A percentile compares a stretch with the other conserved stretches of the same genome.
These are phyloP conservation scores for Ciconia maguari DNA, from an alignment of 2,113 vertebrate genomes.

Conservation along the genomic window DNA sequence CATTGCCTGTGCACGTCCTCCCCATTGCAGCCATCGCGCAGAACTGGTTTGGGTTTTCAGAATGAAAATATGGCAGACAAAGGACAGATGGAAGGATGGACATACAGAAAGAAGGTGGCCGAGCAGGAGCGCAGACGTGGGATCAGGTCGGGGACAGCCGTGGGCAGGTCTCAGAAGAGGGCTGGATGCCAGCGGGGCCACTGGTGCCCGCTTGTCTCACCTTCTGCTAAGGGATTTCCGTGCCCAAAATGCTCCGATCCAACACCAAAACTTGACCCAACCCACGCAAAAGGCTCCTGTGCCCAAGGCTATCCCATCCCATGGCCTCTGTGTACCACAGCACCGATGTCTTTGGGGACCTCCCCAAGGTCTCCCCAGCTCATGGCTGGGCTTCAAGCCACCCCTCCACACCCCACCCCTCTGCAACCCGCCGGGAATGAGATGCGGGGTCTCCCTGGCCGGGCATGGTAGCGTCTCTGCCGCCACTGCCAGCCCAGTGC, in stretches of 20 bases:
- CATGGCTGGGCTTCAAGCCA: background rate
- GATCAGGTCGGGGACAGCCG: background rate
- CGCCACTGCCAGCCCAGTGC: background rate
- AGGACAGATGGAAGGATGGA: background rate
- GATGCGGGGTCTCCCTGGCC: background rate
- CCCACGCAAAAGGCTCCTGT: background rate
- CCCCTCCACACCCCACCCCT: background rate
- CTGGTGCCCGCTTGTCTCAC: background rate
- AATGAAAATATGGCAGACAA: background rate
- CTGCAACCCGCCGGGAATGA: rapidly evolving
- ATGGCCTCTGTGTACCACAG: background rate
- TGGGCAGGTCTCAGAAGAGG: background rate
- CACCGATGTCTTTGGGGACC: background rate
- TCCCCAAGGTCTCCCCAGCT: background rate
- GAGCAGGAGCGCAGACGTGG: background rate
- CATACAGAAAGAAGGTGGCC: background rate
- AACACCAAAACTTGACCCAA: background rate
- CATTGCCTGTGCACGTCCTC: rapidly evolving
- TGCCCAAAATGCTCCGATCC: background rate
- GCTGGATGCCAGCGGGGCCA: background rate
- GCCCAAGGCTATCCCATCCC: background rate
- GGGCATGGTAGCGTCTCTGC: rapidly evolving
- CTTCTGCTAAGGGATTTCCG: background rate
- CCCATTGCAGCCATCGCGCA: rapidly evolving
- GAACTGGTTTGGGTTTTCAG: background rate